phyloP scores from a whole-genome alignment of 1,140 invertebrate genomes.

The Polypedilum vanderplanki region DNA sequence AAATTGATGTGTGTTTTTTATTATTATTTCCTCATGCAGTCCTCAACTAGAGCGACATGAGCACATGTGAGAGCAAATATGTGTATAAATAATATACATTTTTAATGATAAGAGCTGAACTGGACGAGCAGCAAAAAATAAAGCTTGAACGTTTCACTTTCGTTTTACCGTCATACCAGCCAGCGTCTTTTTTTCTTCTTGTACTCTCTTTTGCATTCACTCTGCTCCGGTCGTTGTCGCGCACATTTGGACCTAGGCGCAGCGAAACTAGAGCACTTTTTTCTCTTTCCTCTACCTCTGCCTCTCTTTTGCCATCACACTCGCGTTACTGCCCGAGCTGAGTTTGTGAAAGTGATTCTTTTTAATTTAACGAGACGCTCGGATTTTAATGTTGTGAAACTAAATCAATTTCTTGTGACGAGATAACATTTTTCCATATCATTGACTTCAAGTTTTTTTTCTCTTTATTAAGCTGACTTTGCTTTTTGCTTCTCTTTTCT shows the following conservation, averaged over 20 bases:
- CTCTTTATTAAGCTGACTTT: no score
- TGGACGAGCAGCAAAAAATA: no score
- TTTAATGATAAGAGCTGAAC: conserved; percentile 7
- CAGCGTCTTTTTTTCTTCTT: no score
- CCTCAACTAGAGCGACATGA: background rate
- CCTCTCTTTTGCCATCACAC: no score
- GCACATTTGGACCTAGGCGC: background rate
- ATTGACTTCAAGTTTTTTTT: conserved; percentile 27
- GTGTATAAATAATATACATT: conserved; percentile 3
- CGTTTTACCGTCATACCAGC: conserved; percentile 6
- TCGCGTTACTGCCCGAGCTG: no score
- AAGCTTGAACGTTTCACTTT: conserved; percentile 16
- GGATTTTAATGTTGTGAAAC: conserved; percentile 25
- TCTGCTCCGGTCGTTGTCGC: no score
- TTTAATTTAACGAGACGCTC: conserved; percentile 26
- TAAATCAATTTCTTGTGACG: conserved; percentile 27
- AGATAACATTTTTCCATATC: conserved; percentile 26
- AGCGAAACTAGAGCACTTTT: conserved; percentile 20
- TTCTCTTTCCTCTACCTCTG: background rate
- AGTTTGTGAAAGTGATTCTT: conserved; percentile 27
- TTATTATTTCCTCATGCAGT: background rate
- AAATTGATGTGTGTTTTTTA: background rate
- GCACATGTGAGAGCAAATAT: background rate
- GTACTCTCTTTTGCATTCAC: background rate
- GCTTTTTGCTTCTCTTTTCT: background rate